A percentile compares a stretch with the other conserved stretches of the same genome.
Conservation (phyloP, 2,113 vertebrate genomes). For the Osmerus mordax region DNA sequence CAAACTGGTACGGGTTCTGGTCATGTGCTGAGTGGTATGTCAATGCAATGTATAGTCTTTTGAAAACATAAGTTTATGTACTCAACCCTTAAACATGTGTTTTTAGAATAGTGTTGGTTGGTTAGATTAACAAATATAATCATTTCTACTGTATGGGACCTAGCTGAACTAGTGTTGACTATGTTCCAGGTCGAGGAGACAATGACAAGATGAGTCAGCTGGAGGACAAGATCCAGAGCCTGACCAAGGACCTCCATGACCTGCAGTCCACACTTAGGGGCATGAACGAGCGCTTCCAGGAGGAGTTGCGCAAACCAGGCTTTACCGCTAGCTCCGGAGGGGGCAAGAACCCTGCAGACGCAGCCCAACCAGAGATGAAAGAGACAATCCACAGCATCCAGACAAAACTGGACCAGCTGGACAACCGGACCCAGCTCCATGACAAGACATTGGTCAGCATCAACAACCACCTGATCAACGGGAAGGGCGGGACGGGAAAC, state of each 20-base stretch:
- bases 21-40: constrained; percentile 68
- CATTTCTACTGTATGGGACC: background rate
- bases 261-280: constrained; percentile 73
- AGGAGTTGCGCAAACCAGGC: constrained; percentile 58
- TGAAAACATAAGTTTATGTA: no score
- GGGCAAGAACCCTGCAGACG: constrained; percentile 77
- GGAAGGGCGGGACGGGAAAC: constrained; percentile 45
- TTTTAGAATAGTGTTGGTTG: background rate
- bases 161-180: background rate
- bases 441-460: constrained; percentile 79
- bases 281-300: constrained; percentile 68
- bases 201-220: constrained; percentile 77
- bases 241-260: constrained; percentile 80
- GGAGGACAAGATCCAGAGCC: constrained; percentile 82
- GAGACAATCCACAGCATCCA: constrained; percentile 86
- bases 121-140: background rate
- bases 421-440: constrained; percentile 80
- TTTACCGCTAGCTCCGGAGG: constrained; percentile 34
- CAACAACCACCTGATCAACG: constrained; percentile 76
- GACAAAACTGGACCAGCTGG: constrained; percentile 84
- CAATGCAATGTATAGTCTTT: no score
- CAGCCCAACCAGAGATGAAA: constrained; percentile 81
- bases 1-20: constrained; percentile 71
- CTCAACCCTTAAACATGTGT: background rate
- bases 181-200: constrained; percentile 67